Conservation (phyloP, 2,888 invertebrate genomes). For the Campoplex nolae region DNA sequence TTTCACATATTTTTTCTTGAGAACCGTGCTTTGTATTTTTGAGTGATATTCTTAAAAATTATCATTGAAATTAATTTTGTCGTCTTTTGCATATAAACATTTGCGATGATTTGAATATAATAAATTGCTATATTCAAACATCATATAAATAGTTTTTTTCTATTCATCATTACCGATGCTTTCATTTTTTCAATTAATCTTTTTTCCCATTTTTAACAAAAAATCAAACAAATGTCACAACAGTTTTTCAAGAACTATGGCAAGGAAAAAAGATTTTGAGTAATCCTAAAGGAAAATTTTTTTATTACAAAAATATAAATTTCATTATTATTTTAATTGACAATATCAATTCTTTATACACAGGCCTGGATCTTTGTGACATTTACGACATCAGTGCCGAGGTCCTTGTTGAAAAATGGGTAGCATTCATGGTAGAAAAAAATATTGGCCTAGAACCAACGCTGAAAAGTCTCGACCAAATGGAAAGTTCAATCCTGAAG, state of each 20-base stretch:
- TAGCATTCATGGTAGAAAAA: conserved; percentile 76
- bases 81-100: background rate
- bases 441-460: conserved; percentile 71
- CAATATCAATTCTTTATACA: background rate
- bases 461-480: conserved; percentile 72
- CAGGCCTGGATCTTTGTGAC: conserved; percentile 80
- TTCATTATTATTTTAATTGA: background rate
- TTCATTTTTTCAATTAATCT: background rate
- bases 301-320: background rate
- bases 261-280: background rate
- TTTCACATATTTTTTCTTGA: background rate
- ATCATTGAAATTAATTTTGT: background rate
- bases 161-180: background rate
- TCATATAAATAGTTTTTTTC: background rate
- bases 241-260: background rate
- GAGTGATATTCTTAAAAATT: background rate
- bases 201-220: background rate
- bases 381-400: conserved; percentile 76
- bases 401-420: conserved; percentile 79
- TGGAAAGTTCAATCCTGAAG: conserved; percentile 72
- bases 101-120: too few relatives aligned
- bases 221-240: background rate
- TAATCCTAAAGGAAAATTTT: background rate
- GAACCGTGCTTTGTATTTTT: background rate
- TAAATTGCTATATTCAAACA: background rate